phyloP scores from a whole-genome alignment of 2,113 vertebrate genomes.

The Oreocharis arfaki region DNA sequence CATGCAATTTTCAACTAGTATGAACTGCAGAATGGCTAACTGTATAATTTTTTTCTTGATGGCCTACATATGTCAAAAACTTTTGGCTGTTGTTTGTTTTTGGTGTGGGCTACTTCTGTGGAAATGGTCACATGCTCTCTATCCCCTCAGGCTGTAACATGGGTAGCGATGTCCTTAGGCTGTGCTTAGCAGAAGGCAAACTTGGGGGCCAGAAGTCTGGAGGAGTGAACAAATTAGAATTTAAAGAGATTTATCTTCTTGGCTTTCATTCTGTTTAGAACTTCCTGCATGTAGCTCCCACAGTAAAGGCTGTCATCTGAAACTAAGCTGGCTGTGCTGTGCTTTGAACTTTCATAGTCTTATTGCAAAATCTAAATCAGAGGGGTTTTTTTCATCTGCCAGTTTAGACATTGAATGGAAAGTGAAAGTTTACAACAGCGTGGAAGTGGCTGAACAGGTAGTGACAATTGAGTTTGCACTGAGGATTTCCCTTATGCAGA shows the following conservation, averaged over 20 bases:
- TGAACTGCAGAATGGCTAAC: neutral
- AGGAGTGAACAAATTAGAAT: neutral
- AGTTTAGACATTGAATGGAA: conserved; percentile 17
- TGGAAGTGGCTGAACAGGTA: conserved; percentile 1
- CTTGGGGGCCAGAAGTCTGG: neutral
- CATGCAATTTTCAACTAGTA: neutral
- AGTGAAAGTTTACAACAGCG: conserved; percentile 7
- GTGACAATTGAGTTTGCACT: conserved; percentile 39
- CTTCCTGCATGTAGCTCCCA: neutral
- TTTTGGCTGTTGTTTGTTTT: neutral
- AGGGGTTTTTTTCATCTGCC: conserved; percentile 12
- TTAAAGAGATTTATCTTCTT: neutral
- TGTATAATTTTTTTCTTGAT: neutral
- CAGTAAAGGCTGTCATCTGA: neutral
- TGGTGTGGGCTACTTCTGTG: neutral
- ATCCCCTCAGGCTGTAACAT: neutral
- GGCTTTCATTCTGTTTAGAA: neutral
- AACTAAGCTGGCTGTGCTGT: neutral
- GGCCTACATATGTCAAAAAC: neutral
- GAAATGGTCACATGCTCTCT: neutral
- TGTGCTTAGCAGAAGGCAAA: neutral
- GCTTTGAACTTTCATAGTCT: conserved; percentile 32
- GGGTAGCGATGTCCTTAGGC: neutral
- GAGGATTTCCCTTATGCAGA: conserved; percentile 34
- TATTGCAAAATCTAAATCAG: conserved; percentile 17